These are phyloP conservation scores for Clarias batrachus DNA, from an alignment of 2,113 vertebrate genomes.

Conservation along the genomic window DNA sequence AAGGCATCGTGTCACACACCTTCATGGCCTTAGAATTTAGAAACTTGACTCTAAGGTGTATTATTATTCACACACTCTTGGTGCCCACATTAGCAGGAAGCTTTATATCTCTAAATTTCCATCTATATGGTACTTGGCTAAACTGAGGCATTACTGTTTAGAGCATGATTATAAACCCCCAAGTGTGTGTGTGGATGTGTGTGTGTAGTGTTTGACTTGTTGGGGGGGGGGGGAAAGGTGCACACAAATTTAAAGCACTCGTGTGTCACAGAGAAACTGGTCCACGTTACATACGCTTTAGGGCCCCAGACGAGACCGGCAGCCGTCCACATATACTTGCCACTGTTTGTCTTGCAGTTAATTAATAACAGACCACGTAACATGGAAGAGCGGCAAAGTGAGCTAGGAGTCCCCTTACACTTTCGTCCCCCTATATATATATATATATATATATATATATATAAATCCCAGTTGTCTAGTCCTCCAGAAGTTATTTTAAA, in stretches of 20 bases:
- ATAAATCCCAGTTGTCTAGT: not conserved
- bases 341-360: slow-evolving; percentile 71
- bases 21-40: no score
- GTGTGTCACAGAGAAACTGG: slow-evolving; percentile 31
- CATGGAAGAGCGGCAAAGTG: slow-evolving; percentile 57
- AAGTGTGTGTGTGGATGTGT: not conserved
- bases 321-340: slow-evolving; percentile 21
- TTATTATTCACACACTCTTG: slow-evolving; percentile 23
- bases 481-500: not conserved
- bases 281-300: not conserved
- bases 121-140: not conserved
- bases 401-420: slow-evolving; percentile 18
- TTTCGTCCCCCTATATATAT: no score
- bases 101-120: not conserved
- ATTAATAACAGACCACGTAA: slow-evolving; percentile 66
- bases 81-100: not conserved
- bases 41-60: not conserved
- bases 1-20: not conserved
- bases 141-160: not conserved
- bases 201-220: no score
- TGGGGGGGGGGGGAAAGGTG: no score
- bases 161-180: not conserved
- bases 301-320: not conserved
- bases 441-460: no score
- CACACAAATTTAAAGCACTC: slow-evolving; percentile 15